Evolutionary conservation across 2,888 invertebrate species (phyloP).

Genomic region (Prosapia bicincta): DNA sequence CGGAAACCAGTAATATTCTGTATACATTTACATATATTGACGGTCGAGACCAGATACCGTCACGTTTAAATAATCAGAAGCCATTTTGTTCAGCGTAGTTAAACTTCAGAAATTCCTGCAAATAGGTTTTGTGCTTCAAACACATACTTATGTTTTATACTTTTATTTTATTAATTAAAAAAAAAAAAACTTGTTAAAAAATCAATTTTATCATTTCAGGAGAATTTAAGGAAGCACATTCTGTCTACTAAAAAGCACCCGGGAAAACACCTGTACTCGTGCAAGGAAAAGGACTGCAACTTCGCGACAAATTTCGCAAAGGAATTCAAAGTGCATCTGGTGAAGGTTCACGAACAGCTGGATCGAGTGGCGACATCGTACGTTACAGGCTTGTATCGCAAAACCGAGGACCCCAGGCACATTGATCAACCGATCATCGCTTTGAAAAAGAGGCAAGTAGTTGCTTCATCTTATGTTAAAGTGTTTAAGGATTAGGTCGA

Average conservation of each 20-base stretch:
- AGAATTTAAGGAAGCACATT: conserved; percentile 86
- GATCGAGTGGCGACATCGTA: conserved; percentile 52
- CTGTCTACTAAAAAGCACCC: conserved; percentile 73
- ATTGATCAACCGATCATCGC: conserved; percentile 13
- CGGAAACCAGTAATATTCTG: too few relatives aligned
- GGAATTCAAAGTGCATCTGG: conserved; percentile 64
- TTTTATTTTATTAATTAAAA: too few relatives aligned
- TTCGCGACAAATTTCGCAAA: conserved; percentile 63
- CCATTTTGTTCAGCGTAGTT: too few relatives aligned
- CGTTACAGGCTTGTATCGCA: conserved; percentile 51
- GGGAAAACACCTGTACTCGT: conserved; percentile 74
- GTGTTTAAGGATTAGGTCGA: too few relatives aligned
- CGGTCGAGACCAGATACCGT: too few relatives aligned
- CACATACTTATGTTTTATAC: background rate
- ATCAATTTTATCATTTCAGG: too few relatives aligned
- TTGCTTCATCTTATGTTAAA: too few relatives aligned
- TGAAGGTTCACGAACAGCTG: conserved; percentile 53
- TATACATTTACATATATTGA: too few relatives aligned
- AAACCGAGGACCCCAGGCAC: conserved; percentile 42
- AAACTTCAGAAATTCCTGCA: too few relatives aligned
- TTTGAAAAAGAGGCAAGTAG: background rate
- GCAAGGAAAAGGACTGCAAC: conserved; percentile 48
- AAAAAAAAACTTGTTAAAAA: too few relatives aligned
- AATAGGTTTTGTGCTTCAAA: background rate
- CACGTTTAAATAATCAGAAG: too few relatives aligned